phyloP scores from a whole-genome alignment of 2,888 invertebrate genomes.

The Megastigmus dorsalis region DNA sequence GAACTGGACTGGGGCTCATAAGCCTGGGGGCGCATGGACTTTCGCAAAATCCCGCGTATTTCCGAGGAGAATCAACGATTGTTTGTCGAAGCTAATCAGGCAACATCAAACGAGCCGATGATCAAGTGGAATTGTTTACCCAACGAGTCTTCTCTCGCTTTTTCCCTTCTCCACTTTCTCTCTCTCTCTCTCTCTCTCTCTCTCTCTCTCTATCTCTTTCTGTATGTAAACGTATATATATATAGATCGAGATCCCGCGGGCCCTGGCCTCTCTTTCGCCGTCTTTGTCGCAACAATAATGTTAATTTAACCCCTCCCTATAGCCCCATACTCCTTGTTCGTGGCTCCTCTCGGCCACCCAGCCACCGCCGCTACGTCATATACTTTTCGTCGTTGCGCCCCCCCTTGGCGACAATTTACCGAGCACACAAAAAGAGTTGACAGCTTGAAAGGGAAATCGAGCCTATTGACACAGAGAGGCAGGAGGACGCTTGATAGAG shows the following conservation, averaged over 20 bases:
- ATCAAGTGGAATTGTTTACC: conserved; percentile 74
- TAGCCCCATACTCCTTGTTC: conserved; percentile 29
- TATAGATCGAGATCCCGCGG: conserved; percentile 55
- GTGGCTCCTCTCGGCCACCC: conserved; percentile 40
- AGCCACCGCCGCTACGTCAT: not conserved
- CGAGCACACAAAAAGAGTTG: conserved; percentile 74
- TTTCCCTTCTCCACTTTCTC: conserved; percentile 55
- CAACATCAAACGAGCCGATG: conserved; percentile 74
- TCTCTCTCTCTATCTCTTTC: conserved; percentile 58
- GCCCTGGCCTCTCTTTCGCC: conserved; percentile 59
- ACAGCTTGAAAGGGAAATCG: conserved; percentile 75
- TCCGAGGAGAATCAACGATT: conserved; percentile 70
- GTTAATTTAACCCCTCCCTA: conserved; percentile 70
- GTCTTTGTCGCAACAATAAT: conserved; percentile 74
- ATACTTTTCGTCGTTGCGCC: conserved; percentile 54
- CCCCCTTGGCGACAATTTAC: conserved; percentile 71
- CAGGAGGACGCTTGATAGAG: conserved; percentile 20
- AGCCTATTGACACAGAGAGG: conserved; percentile 73
- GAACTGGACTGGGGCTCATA: no score
- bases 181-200: conserved; percentile 60
- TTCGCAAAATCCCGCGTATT: conserved; percentile 53
- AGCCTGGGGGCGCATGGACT: not conserved
- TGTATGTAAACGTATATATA: conserved; percentile 2
- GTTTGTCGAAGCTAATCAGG: conserved; percentile 74
- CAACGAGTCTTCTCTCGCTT: conserved; percentile 59